phyloP scores from a whole-genome alignment of 2,888 invertebrate genomes.

The Cephus nigrinus region DNA sequence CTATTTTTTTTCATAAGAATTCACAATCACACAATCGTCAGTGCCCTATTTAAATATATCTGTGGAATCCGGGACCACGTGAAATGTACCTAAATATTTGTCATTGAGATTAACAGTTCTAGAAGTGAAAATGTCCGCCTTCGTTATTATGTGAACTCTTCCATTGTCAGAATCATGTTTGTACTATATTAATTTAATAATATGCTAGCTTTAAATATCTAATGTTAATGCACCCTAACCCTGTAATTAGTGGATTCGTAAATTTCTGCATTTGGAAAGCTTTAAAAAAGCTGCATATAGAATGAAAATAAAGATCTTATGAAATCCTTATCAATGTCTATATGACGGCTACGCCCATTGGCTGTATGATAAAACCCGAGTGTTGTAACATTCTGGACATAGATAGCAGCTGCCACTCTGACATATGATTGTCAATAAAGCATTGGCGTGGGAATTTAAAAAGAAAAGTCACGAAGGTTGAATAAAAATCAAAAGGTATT shows the following conservation, averaged over 20 bases:
- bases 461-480: background rate
- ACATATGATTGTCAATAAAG: background rate
- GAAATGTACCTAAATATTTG: background rate
- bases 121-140: background rate
- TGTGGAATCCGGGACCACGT: background rate
- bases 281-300: background rate
- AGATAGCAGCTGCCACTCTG: background rate
- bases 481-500: background rate
- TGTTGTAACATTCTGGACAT: background rate
- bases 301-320: background rate
- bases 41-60: background rate
- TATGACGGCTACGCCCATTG: background rate
- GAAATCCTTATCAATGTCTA: background rate
- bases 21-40: background rate
- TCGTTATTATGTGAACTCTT: conserved; percentile 15
- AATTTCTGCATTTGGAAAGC: background rate
- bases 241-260: conserved; percentile 14
- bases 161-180: conserved; percentile 26
- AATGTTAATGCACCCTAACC: conserved; percentile 21
- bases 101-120: background rate
- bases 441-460: background rate
- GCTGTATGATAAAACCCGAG: background rate
- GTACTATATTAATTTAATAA: conserved; percentile 34
- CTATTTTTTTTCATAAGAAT: background rate
- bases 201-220: conserved; percentile 2